Base-by-base conservation (phyloP, 2,113 vertebrate species). In the Silurus asotus region DNA sequence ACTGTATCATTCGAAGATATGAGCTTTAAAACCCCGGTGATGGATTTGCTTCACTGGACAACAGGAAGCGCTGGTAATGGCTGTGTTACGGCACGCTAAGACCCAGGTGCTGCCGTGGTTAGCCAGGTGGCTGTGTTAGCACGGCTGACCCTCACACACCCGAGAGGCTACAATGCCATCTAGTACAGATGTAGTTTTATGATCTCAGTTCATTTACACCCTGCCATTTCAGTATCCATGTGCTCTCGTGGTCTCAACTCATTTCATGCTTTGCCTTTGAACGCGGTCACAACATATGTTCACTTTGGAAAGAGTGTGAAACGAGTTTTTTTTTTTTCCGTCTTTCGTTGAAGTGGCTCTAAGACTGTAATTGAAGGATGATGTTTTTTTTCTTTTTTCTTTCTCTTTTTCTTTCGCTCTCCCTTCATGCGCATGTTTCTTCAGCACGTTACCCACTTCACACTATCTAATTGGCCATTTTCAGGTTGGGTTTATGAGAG, bases 391-490 rank as follows among this genome's bases (percentile, higher is more conserved):
- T 76, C 78, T 84, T 84, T 84, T 69, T 65, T 76, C 78, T 49
- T 11, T 84, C 53, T 49, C 51, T 87, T 80, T 79, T 82, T 82
- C 75, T 83, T 74, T 37, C 70, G 58, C 72, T 80, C 69, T 67
- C 65, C 14, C 82, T 84, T 93, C 93, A 92, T 92, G 92, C 91
- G 89, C 89, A 91, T 94, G 92, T 94, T 94, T 94, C 92, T 90
- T 88, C 90, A 81, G 89, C 93, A 90, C 88, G 84, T 89, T 85
- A 88, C 92, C 93, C 93, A 91, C 94, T 95, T 95, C 93, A 91
- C 94, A 93, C 93, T 92, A 93, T 94, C 93, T 95, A 95, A 95
- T 95, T 94, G 95, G 93, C 94, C 93, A 88, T 95, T 95, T 94
- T 95, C 94, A 94, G 94, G 94, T 95, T 95, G 93, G 90, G 92